phyloP scores from a whole-genome alignment of 2,888 invertebrate genomes.

The Graphium colonna region DNA sequence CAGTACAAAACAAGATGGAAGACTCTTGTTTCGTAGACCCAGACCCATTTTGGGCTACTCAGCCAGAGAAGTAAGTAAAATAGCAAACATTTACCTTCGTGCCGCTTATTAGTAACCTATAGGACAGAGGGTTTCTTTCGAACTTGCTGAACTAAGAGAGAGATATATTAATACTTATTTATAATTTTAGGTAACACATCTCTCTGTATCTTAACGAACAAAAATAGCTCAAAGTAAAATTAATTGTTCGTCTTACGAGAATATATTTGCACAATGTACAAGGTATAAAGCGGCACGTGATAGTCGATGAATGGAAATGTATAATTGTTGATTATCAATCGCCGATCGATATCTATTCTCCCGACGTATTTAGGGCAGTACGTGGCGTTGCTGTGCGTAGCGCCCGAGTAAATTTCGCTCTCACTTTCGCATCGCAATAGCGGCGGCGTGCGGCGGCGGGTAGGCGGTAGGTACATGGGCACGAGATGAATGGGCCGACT shows the following conservation, averaged over 20 bases:
- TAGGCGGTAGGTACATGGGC: conserved; percentile 68
- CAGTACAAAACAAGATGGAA: too few relatives aligned
- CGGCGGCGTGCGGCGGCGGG: background rate
- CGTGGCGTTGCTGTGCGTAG: conserved; percentile 54
- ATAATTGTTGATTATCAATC: conserved; percentile 36
- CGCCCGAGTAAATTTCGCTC: conserved; percentile 74
- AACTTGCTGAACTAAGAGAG: too few relatives aligned
- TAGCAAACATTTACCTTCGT: too few relatives aligned
- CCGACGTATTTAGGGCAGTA: conserved; percentile 59
- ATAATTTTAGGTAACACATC: too few relatives aligned
- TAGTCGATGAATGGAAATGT: conserved; percentile 22
- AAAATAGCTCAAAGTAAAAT: background rate
- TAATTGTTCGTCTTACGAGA: background rate
- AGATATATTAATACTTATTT: too few relatives aligned
- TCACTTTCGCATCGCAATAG: conserved; percentile 77
- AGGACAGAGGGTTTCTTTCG: too few relatives aligned
- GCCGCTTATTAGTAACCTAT: too few relatives aligned
- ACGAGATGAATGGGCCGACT: conserved; percentile 77
- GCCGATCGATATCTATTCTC: conserved; percentile 54
- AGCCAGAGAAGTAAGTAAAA: too few relatives aligned
- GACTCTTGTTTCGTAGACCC: too few relatives aligned
- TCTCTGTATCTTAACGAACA: background rate
- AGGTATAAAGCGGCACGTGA: background rate
- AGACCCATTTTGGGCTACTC: too few relatives aligned
- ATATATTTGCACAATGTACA: background rate